Percentiles rank a stretch among this genome's conserved stretches.
Conservation (phyloP, 1,140 invertebrate species). For the Saccostrea echinata region DNA sequence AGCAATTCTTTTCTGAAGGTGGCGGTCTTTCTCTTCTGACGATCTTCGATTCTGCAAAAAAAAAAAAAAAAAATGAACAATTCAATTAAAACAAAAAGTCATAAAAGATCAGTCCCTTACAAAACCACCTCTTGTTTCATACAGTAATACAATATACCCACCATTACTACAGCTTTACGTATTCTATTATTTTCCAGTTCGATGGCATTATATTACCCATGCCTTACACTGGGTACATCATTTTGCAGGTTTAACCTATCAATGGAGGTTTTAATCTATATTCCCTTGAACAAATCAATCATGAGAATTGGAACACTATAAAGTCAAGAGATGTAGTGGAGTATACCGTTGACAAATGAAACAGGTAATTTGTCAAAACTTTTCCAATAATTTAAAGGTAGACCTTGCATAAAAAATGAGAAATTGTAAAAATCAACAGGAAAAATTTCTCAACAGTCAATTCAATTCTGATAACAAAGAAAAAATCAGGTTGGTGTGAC, state of each 20-base stretch:
- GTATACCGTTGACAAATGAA: neutral
- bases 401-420: neutral
- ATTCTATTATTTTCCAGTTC: neutral
- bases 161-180: neutral
- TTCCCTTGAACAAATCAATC: constrained; percentile 14
- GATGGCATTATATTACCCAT: too few relatives aligned
- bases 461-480: neutral
- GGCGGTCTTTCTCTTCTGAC: constrained; percentile 69
- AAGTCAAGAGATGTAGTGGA: neutral
- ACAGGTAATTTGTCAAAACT: neutral
- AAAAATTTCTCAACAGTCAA: neutral
- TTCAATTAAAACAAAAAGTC: neutral
- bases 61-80: neutral
- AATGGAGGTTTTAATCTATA: neutral
- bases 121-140: neutral
- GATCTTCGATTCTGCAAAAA: constrained; percentile 69
- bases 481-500: neutral
- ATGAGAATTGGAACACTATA: constrained; percentile 18
- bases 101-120: neutral
- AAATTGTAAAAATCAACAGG: constrained; percentile 23
- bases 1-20: constrained; percentile 70
- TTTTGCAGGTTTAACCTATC: neutral
- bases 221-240: neutral
- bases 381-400: constrained; percentile 28
- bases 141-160: neutral